Evolutionary conservation across 2,797 vertebrate genomes (phyloP).

Genomic region (Oreonectes daqikongensis): DNA sequence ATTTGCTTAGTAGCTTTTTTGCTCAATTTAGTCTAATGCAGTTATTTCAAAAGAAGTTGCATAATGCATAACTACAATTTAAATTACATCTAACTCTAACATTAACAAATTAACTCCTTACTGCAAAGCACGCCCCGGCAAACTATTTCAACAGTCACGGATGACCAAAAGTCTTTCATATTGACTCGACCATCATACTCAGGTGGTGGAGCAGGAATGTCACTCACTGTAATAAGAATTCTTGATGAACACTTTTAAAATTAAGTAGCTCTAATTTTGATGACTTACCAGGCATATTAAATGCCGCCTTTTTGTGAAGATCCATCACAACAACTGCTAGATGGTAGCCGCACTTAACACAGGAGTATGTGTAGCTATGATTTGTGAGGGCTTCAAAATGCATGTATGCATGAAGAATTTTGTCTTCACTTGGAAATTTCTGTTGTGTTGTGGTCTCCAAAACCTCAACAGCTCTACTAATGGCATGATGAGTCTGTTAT

Average conservation of each 20-base stretch:
- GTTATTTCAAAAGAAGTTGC: no score
- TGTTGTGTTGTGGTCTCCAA: conserved; percentile 12
- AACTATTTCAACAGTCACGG: neutral
- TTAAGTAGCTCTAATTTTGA: neutral
- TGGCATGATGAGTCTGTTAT: conserved; percentile 11
- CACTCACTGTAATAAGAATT: neutral
- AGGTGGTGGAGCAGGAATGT: neutral
- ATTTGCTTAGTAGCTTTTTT: neutral
- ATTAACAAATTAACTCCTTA: neutral
- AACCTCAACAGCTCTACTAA: neutral
- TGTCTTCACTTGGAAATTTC: conserved; percentile 1
- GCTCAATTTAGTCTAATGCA: no score
- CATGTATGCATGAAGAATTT: conserved; percentile 7
- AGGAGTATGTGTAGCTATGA: conserved; percentile 2
- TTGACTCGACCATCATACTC: neutral
- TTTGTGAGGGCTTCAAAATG: conserved; percentile 18
- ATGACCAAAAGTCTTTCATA: neutral
- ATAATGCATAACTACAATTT: no score
- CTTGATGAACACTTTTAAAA: no score
- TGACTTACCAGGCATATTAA: conserved; percentile 26
- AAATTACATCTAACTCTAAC: neutral
- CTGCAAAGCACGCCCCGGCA: neutral
- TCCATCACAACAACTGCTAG: conserved; percentile 11
- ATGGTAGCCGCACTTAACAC: conserved; percentile 16
- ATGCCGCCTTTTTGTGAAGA: conserved; percentile 18